A percentile compares a stretch with the other conserved stretches of the same genome.
phyloP scores from a whole-genome alignment of 2,797 vertebrate genomes.

The Myotis planiceps region DNA sequence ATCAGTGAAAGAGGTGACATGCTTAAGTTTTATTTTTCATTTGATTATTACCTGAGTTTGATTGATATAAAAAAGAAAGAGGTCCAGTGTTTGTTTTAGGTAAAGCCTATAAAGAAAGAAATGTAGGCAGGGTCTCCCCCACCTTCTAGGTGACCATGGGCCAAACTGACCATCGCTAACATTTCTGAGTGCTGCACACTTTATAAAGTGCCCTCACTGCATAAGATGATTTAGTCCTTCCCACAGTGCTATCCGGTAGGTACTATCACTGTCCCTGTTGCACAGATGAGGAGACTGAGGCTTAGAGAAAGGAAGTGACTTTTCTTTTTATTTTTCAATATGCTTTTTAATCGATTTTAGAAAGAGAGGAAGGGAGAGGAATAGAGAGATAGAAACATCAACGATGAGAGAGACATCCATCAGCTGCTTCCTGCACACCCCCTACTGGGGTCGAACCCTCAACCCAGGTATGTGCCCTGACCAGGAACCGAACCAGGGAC shows the following conservation, averaged over 20 bases:
- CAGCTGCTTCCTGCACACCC: too few relatives aligned
- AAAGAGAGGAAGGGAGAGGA: too few relatives aligned
- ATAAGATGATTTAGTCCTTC: not conserved
- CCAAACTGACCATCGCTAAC: not conserved
- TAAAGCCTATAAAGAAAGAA: not conserved
- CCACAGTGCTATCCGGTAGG: not conserved
- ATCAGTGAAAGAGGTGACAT: not conserved
- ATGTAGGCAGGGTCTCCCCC: not conserved
- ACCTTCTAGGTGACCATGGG: not conserved
- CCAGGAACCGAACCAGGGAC: too few relatives aligned
- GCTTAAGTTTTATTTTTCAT: not conserved
- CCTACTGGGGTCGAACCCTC: too few relatives aligned
- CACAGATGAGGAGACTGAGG: not conserved
- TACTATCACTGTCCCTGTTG: not conserved
- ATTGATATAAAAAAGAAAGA: not conserved
- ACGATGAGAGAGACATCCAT: too few relatives aligned
- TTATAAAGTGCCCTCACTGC: not conserved
- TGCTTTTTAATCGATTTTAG: too few relatives aligned
- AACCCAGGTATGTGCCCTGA: too few relatives aligned
- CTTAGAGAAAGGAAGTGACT: not conserved
- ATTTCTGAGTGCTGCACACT: not conserved
- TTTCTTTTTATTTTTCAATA: not conserved
- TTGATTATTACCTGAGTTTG: not conserved
- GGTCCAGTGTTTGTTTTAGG: not conserved
- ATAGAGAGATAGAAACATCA: too few relatives aligned